A percentile compares a stretch with the other conserved stretches of the same genome.
Conservation (phyloP, 1,140 invertebrate genomes). For the Pogonognathellus flavescens region DNA sequence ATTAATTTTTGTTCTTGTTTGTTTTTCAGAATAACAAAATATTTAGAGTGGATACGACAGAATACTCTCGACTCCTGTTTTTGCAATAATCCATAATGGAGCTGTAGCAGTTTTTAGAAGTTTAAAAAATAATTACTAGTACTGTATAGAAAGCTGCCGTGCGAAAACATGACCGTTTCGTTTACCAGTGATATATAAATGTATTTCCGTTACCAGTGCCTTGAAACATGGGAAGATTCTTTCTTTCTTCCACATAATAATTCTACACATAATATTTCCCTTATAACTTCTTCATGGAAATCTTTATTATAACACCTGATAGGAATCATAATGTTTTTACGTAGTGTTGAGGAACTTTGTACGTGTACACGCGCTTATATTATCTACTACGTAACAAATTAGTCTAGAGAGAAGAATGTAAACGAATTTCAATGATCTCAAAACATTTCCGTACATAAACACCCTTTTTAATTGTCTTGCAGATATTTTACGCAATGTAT, state of each 20-base stretch:
- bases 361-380: neutral
- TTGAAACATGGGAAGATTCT: slow-evolving; percentile 12
- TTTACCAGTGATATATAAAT: slow-evolving; percentile 50
- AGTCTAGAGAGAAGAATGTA: neutral
- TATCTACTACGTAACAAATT: neutral
- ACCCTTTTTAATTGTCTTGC: neutral
- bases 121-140: neutral
- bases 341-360: no score
- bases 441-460: neutral
- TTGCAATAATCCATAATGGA: slow-evolving; percentile 62
- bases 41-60: slow-evolving; percentile 65
- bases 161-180: slow-evolving; percentile 35
- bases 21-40: slow-evolving; percentile 64
- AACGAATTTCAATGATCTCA: slow-evolving; percentile 29
- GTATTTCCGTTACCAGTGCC: slow-evolving; percentile 52
- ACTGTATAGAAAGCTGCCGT: neutral
- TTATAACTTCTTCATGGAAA: no score
- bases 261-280: no score
- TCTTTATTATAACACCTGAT: no score
- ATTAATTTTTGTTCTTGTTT: neutral
- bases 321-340: no score
- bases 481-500: neutral
- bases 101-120: neutral
- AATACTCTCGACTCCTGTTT: slow-evolving; percentile 65
- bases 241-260: no score